phyloP scores from a whole-genome alignment of 2,888 invertebrate species.

The Frankliniella intonsa region DNA sequence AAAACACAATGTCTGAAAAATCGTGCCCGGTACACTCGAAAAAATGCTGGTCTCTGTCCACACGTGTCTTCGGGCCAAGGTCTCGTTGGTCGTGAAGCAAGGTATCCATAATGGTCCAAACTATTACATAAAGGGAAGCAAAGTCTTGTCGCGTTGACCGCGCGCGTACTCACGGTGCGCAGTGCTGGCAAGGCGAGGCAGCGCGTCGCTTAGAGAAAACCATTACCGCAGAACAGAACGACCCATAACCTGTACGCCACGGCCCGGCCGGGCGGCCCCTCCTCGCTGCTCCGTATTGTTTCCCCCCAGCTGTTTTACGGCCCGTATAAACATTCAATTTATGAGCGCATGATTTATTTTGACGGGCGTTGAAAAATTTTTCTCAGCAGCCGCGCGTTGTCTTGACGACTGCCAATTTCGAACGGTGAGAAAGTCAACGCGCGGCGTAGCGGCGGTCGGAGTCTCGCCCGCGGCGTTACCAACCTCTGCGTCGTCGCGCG shows the following conservation, averaged over 20 bases:
- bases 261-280: neutral
- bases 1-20: too few species aligned
- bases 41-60: too few species aligned
- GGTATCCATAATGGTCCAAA: too few species aligned
- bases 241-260: neutral
- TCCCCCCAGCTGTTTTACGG: neutral
- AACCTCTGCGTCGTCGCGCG: too few species aligned
- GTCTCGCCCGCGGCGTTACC: neutral
- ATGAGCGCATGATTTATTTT: slow-evolving; percentile 12
- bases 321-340: slow-evolving; percentile 20
- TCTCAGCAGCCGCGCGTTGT: neutral
- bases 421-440: neutral
- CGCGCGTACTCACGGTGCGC: neutral
- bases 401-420: neutral
- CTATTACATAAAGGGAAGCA: too few species aligned
- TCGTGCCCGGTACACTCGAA: too few species aligned
- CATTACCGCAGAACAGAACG: neutral
- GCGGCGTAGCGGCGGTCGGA: neutral
- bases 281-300: slow-evolving; percentile 5
- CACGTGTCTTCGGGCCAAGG: too few species aligned
- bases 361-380: neutral
- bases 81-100: too few species aligned
- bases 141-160: too few species aligned
- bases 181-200: neutral
- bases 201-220: neutral